These are phyloP conservation scores for Eudasyphora cyanicolor DNA, from an alignment of 2,888 invertebrate genomes.

Conservation along the genomic window DNA sequence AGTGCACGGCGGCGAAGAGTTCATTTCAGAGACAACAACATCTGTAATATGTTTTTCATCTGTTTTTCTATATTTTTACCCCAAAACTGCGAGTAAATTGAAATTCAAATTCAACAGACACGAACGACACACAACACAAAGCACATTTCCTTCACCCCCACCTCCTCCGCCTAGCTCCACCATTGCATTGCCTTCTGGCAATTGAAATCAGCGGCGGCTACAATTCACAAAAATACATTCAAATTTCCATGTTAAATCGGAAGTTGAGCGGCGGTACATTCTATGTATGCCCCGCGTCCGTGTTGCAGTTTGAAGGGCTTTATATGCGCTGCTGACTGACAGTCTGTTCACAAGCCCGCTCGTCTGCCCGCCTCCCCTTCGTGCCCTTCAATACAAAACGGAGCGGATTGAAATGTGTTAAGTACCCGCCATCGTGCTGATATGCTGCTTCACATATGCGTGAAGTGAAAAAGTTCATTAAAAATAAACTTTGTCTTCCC, in stretches of 20 bases:
- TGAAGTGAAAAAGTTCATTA: conserved; percentile 54
- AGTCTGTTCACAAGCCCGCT: conserved; percentile 28
- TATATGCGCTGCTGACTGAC: not conserved
- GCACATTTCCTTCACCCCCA: conserved; percentile 3
- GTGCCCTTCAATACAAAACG: not conserved
- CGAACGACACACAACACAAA: conserved; percentile 11
- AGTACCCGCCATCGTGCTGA: conserved; percentile 21
- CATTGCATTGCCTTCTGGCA: no score
- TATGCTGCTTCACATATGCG: conserved; percentile 60
- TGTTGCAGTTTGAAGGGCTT: conserved; percentile 58
- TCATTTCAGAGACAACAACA: conserved; percentile 51
- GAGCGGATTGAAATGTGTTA: conserved; percentile 52
- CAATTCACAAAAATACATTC: not conserved
- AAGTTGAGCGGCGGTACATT: conserved; percentile 33
- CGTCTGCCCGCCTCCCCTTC: not conserved
- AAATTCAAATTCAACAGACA: no score
- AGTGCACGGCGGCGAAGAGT: not conserved
- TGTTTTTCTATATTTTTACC: conserved; percentile 3
- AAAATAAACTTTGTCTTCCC: conserved; percentile 53
- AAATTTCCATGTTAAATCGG: conserved; percentile 48
- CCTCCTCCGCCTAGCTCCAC: no score
- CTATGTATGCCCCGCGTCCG: conserved; percentile 17
- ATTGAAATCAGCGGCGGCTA: no score
- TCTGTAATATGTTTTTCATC: conserved; percentile 56
- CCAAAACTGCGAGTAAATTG: conserved; percentile 13